Evolutionary conservation across 1,140 invertebrate species (phyloP), one percentile per base, ranked within the genome.

Genomic region (Cherax destructor): DNA sequence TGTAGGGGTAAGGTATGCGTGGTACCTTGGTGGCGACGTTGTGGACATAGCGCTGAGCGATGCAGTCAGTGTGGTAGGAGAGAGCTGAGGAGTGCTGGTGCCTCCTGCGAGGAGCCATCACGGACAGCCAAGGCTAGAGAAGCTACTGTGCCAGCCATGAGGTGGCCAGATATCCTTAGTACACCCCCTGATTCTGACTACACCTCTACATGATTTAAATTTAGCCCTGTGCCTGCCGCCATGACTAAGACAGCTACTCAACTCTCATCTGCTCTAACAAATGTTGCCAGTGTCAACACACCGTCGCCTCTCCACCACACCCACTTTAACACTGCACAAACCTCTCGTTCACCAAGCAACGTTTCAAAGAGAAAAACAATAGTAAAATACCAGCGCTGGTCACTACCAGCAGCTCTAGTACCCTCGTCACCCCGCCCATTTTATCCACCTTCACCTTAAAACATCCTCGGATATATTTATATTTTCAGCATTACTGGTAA

Each of bases 81-180:
- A 65, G 1, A 41, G 65, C 16, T 11, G 61, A 18, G 47, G 83
- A 49, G 2, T 49, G 30, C n/a, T n/a, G 41, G 69, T 81, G 65
- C 61, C 59, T 88, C 86, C 49, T 88, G 21, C 86, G 86, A 24
- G 86, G 86, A 41, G 86, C 78, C 86, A 88, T 88, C 13, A 7
- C 76, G 18, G 78, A 52, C 18, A 52, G 47, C 9, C 21, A 49
- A 50, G 41, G 78, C 24, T 47, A 9, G 47, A n/a, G 78, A 52
- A n/a, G 18, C 30, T 69, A n/a, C 47, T 21, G 77, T 21, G 24
- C 10, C 10, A 69, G 81, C 21, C 81, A 74, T 3, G 65, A 69
- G 21, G n/a, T 7, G 24, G 9, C 69, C 1, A 21, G 69, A 3
- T 74, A 74, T 74, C 69, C 69, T 10, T n/a, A 30, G 6, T 74